Percentiles rank a stretch among this genome's conserved stretches.
These are phyloP conservation scores for Acrocephalus scirpaceus DNA, from an alignment of 2,797 vertebrate species.

Conservation along the genomic window DNA sequence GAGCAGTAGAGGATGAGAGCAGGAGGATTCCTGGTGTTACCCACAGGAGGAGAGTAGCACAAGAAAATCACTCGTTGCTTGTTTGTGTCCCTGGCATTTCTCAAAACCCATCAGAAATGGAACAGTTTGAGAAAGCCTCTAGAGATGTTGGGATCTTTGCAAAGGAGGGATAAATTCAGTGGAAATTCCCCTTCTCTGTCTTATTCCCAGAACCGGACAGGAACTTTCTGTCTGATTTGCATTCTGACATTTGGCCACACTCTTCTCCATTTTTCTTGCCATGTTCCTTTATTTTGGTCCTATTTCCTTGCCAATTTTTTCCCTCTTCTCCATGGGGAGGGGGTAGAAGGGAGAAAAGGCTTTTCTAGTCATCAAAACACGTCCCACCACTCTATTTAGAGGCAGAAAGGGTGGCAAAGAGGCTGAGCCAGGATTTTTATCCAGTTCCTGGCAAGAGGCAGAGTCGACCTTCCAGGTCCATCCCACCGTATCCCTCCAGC, in stretches of 20 bases:
- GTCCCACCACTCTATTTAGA: neutral
- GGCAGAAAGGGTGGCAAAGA: neutral
- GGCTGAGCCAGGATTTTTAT: neutral
- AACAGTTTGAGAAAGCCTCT: neutral
- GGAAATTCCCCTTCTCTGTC: neutral
- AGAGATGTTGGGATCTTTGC: neutral
- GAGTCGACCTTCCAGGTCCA: accelerated
- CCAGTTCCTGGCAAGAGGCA: neutral
- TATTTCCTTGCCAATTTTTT: neutral
- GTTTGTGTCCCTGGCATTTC: neutral
- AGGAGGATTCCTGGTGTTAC: neutral
- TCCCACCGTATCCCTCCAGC: neutral
- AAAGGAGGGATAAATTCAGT: neutral
- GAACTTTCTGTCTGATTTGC: neutral
- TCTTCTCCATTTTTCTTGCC: neutral
- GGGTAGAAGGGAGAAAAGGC: neutral
- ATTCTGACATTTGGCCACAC: neutral
- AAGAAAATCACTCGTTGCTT: neutral
- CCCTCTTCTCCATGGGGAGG: accelerated
- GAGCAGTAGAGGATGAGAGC: neutral
- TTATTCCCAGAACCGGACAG: neutral
- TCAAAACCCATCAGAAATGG: neutral
- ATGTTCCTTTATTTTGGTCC: neutral
- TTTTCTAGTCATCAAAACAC: neutral
- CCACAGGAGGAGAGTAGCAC: neutral